Evolutionary conservation across 30 jellyfish, hydroid and myxozoan species (phyloP).

Genomic region (Hydractinia echinata): DNA sequence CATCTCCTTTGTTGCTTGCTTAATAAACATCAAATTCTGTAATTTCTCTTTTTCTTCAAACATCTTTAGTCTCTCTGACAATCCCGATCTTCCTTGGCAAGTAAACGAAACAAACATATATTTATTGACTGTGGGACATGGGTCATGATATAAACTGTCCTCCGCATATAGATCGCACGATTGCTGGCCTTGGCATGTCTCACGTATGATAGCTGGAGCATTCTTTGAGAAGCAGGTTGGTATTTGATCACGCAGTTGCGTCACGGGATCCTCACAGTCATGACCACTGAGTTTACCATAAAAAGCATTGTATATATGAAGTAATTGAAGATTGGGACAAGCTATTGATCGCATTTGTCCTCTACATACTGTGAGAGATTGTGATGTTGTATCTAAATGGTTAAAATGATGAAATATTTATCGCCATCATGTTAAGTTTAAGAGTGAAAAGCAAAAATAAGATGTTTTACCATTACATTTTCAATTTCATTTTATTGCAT

Average conservation of each 20-base stretch:
- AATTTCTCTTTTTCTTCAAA: constrained; percentile 14
- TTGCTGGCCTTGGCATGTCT: constrained; percentile 95
- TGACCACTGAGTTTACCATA: constrained; percentile 98
- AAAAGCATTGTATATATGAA: constrained; percentile 89
- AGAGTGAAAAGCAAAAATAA: too few relatives aligned
- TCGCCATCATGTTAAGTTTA: too few relatives aligned
- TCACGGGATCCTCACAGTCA: constrained; percentile 89
- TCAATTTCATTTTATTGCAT: too few relatives aligned
- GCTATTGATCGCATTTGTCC: constrained; percentile 80
- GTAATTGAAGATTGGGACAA: constrained; percentile 67
- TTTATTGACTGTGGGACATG: constrained; percentile 87
- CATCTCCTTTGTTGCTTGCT: not conserved
- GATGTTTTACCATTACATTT: too few relatives aligned
- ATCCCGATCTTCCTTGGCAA: constrained; percentile 81
- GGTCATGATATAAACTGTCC: constrained; percentile 78
- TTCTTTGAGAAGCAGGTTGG: constrained; percentile 91
- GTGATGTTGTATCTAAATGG: constrained; percentile 15
- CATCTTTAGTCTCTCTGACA: constrained; percentile 56
- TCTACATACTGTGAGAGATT: constrained; percentile 72
- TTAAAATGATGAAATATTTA: too few relatives aligned
- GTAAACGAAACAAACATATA: constrained; percentile 87
- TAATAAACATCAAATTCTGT: not conserved
- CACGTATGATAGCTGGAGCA: constrained; percentile 70
- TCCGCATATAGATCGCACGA: constrained; percentile 96
- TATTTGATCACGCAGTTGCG: constrained; percentile 63